Conservation (phyloP, 2,797 vertebrate genomes). For the Peromyscus nudipes region DNA sequence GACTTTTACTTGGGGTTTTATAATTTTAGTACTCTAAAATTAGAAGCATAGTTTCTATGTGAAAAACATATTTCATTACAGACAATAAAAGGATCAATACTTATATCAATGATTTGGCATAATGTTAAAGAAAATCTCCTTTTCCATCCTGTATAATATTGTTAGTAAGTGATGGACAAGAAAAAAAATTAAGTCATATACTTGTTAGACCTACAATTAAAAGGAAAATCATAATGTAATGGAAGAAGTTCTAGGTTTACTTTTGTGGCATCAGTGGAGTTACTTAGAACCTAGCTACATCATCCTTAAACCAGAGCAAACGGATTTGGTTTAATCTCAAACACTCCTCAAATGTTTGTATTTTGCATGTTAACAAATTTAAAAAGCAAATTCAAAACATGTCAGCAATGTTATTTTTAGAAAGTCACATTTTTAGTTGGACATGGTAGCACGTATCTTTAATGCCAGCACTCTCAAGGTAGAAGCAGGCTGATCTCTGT, state of each 20-base stretch:
- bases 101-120: not conserved
- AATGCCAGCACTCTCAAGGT: not conserved
- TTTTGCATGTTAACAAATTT: not conserved
- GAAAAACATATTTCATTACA: not conserved
- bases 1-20: not conserved
- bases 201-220: not conserved
- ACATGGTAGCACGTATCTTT: not conserved
- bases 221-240: not conserved
- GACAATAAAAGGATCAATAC: not conserved
- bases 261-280: not conserved
- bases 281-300: not conserved
- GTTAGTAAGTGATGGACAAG: not conserved
- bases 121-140: not conserved
- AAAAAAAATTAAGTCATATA: not conserved
- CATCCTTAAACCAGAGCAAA: not conserved
- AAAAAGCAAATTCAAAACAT: not conserved
- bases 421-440: not conserved
- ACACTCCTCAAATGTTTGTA: not conserved
- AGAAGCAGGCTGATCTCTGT: not conserved
- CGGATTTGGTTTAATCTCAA: not conserved
- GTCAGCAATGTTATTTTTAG: not conserved
- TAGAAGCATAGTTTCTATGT: not conserved
- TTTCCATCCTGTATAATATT: not conserved
- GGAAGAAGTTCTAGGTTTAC: not conserved
- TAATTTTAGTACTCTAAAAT: slow-evolving; percentile 8